Conservation (phyloP, 2,113 vertebrate species). For the Clupea harengus region DNA sequence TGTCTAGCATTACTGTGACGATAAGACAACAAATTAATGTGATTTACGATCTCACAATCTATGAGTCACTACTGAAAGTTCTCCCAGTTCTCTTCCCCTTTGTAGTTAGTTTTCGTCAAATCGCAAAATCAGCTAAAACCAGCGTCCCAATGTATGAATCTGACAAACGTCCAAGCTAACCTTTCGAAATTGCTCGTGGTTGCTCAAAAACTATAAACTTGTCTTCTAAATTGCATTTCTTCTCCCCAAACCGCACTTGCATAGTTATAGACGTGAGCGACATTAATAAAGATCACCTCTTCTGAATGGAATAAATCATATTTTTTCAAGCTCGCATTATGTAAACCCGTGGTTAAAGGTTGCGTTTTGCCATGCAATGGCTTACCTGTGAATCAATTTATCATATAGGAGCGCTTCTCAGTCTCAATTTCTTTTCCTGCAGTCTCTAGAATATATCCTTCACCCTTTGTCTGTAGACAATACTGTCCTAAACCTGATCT, state of each 20-base stretch:
- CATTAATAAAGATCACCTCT: slow-evolving; percentile 79
- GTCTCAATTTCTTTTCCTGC: slow-evolving; percentile 82
- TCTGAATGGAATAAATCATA: slow-evolving; percentile 83
- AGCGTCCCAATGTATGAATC: slow-evolving; percentile 54
- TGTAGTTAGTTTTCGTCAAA: slow-evolving; percentile 65
- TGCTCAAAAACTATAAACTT: slow-evolving; percentile 63
- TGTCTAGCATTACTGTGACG: slow-evolving; percentile 72
- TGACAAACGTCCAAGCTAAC: slow-evolving; percentile 65
- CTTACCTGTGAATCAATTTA: slow-evolving; percentile 99
- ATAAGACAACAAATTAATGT: slow-evolving; percentile 85
- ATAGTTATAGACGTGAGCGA: slow-evolving; percentile 57
- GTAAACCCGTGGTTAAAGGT: slow-evolving; percentile 86
- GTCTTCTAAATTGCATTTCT: slow-evolving; percentile 43
- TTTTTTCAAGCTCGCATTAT: slow-evolving; percentile 75
- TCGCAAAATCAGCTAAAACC: slow-evolving; percentile 67
- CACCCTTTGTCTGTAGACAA: slow-evolving; percentile 97
- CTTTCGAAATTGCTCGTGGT: slow-evolving; percentile 64
- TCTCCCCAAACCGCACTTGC: slow-evolving; percentile 57
- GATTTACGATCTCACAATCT: slow-evolving; percentile 85
- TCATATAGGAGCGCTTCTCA: slow-evolving; percentile 86
- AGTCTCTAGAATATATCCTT: slow-evolving; percentile 90
- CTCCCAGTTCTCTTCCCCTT: slow-evolving; percentile 60
- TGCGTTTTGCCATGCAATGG: slow-evolving; percentile 89
- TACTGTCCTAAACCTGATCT: slow-evolving; percentile 98
- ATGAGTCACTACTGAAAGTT: slow-evolving; percentile 77